phyloP scores from a whole-genome alignment of 1,140 invertebrate species.

The Carposina sasakii region DNA sequence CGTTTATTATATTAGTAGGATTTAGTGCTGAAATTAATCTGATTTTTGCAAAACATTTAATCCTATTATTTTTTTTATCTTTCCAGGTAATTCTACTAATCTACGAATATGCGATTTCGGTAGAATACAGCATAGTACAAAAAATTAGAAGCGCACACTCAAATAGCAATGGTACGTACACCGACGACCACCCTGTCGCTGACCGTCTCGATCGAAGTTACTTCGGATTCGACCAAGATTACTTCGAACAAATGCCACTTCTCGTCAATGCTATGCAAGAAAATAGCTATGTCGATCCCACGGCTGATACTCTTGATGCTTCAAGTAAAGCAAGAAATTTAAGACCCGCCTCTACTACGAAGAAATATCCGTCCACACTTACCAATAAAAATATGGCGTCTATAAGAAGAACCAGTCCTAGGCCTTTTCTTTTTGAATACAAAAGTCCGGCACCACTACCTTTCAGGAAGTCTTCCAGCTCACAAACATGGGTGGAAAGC shows the following conservation, averaged over 20 bases:
- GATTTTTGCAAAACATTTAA: no score
- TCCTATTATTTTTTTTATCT: constrained; percentile 25
- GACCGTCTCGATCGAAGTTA: constrained; percentile 53
- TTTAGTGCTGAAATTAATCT: no score
- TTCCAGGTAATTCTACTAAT: constrained; percentile 65
- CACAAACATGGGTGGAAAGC: constrained; percentile 52
- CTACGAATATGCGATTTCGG: constrained; percentile 63
- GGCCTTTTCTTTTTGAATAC: constrained; percentile 56
- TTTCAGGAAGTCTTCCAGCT: constrained; percentile 48
- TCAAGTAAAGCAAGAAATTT: constrained; percentile 20
- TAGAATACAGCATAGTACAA: constrained; percentile 62
- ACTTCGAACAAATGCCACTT: constrained; percentile 62
- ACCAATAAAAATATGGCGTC: constrained; percentile 17
- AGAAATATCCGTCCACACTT: constrained; percentile 15
- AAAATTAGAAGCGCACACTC: constrained; percentile 27
- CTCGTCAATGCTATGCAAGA: constrained; percentile 63
- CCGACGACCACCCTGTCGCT: constrained; percentile 41
- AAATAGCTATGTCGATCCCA: constrained; percentile 42
- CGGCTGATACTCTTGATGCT: constrained; percentile 24
- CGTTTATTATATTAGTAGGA: no score
- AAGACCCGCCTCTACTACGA: constrained; percentile 6
- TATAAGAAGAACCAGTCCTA: constrained; percentile 51
- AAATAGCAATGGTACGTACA: constrained; percentile 21
- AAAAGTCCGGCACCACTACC: constrained; percentile 52
- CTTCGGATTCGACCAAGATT: constrained; percentile 64